Conservation (phyloP, 2,888 invertebrate genomes). For the Drosophila neotestacea region DNA sequence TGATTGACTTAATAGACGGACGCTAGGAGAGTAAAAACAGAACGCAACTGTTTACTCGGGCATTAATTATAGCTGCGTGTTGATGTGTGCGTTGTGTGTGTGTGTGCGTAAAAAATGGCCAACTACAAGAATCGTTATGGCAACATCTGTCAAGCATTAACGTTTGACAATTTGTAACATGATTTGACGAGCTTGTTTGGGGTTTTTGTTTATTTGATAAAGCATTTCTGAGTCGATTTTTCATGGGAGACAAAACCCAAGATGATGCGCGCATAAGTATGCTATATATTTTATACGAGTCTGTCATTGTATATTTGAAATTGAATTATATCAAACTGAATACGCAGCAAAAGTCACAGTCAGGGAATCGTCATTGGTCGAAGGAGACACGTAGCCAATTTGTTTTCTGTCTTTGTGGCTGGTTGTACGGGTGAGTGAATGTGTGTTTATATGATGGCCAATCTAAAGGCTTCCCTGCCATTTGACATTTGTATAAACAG, state of each 20-base stretch:
- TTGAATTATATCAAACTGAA: conserved; percentile 70
- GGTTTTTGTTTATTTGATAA: conserved; percentile 26
- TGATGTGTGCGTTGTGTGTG: conserved; percentile 4
- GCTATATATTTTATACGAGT: conserved; percentile 17
- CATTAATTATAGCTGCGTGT: conserved; percentile 57
- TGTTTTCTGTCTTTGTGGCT: conserved; percentile 37
- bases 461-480: conserved; percentile 43
- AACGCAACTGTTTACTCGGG: conserved; percentile 56
- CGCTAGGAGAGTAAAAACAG: conserved; percentile 21
- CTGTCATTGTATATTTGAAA: conserved; percentile 47
- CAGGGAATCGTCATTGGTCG: conserved; percentile 18
- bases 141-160: conserved; percentile 42
- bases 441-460: conserved; percentile 24
- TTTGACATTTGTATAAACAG: conserved; percentile 69
- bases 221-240: conserved; percentile 11
- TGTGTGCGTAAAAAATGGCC: conserved; percentile 25
- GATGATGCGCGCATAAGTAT: conserved; percentile 21
- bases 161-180: conserved; percentile 46
- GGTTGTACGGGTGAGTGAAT: not conserved
- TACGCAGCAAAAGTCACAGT: conserved; percentile 59
- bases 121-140: conserved; percentile 13
- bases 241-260: conserved; percentile 4
- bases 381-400: conserved; percentile 66
- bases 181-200: conserved; percentile 41
- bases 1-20: conserved; percentile 62